Base-by-base conservation (phyloP, 2,888 invertebrate genomes). In the Ceraclea dissimilis region DNA sequence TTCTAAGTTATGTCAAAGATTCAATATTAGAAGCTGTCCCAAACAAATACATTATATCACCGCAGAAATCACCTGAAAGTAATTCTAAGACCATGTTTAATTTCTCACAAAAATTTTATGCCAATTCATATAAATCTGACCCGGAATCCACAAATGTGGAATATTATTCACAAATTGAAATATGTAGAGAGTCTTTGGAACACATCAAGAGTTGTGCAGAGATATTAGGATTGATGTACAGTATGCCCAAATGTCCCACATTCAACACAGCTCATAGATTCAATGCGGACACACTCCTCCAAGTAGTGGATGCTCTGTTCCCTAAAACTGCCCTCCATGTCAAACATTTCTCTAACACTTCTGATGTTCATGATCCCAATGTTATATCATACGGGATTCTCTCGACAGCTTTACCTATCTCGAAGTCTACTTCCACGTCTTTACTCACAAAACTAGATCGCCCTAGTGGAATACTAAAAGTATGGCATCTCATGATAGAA, bases 191-290 rank as follows among this genome's bases (percentile, higher is more conserved):
- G 67, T 92, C 93, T 1, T 73, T 96, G 22, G 88, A 88, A 64
- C 90, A 93, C 67, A 75, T 96, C 26, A 84, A 91, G 67, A 89
- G 85, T 64, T 94, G 93, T 69, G 89, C 90, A 56, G 85, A 87
- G 61, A 93, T 95, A 63, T 74, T 96, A 53, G 86, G 90, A 2
- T 89, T 90, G 72, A 93, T 95, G 93, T 92, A 90, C 71, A 86
- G 86, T 66, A 94, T 95, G 93, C 93, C 94, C 0, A 91, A 92
- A 65, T 93, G 93, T 69, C 95, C 95, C 0, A 88, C 88, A 60
- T 94, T 95, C 68, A 92, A 93, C 70, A 86, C 93, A 13, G 91
- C 93, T 0, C 90, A 93, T 67, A 80, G 88, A 67, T 85, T 90
- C 62, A 88, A 87, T 68, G 85, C 87, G 1, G 87, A 88, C 57